Conservation (phyloP, 2,113 vertebrate species). For the Acrocephalus arundinaceus region DNA sequence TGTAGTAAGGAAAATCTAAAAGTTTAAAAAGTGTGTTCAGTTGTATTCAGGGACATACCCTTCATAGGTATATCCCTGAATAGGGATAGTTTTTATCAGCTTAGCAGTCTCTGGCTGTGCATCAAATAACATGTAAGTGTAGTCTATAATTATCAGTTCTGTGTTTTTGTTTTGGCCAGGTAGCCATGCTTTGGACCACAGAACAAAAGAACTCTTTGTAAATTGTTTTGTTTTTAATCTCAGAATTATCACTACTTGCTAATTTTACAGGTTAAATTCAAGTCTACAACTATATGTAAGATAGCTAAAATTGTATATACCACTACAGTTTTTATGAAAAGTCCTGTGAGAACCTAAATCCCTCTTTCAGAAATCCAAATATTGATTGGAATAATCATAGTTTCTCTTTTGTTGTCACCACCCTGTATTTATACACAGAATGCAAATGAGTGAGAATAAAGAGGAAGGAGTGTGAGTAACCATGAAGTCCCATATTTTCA, state of each 20-base stretch:
- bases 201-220: background rate
- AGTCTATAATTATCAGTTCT: background rate
- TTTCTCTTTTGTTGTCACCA: background rate
- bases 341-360: background rate
- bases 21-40: background rate
- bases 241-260: background rate
- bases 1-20: background rate
- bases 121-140: background rate
- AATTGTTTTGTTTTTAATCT: background rate
- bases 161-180: background rate
- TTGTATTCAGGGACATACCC: background rate
- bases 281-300: background rate
- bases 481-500: background rate
- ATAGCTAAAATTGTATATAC: background rate
- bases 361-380: background rate
- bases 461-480: background rate
- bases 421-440: background rate
- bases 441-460: background rate
- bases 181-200: background rate
- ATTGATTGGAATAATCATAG: background rate
- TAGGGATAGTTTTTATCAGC: background rate
- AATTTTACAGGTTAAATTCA: background rate
- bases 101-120: background rate
- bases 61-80: background rate
- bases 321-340: background rate